Conservation (phyloP, 2,113 vertebrate species). For the Ctenomys sociabilis region DNA sequence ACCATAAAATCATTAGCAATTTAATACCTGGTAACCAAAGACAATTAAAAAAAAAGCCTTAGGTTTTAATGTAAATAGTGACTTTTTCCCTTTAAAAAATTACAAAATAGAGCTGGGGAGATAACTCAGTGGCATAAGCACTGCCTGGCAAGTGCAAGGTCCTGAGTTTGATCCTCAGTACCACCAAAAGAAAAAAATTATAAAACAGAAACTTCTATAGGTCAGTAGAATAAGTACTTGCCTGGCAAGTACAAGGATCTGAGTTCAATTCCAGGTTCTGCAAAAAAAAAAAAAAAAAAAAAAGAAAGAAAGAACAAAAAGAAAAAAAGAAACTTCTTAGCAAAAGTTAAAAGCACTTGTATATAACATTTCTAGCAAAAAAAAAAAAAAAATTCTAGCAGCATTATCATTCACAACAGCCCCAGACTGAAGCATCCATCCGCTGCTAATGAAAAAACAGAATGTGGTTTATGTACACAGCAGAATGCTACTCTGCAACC, state of each 20-base stretch:
- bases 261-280: too few species aligned
- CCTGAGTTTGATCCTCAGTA: too few species aligned
- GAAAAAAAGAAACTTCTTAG: neutral
- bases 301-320: too few species aligned
- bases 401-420: neutral
- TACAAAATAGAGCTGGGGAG: neutral
- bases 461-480: neutral
- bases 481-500: neutral
- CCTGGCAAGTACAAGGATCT: too few species aligned
- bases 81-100: slow-evolving; percentile 3
- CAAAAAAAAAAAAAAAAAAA: too few species aligned
- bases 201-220: neutral
- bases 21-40: slow-evolving; percentile 1
- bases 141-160: too few species aligned
- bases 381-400: too few species aligned
- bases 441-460: neutral
- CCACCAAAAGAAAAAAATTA: too few species aligned
- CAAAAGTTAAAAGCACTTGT: slow-evolving; percentile 15
- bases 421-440: neutral
- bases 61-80: neutral
- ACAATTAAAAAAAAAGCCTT: neutral
- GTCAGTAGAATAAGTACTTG: too few species aligned
- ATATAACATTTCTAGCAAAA: neutral
- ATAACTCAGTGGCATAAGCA: too few species aligned
- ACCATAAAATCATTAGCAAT: neutral